Base-by-base conservation (phyloP, 2,888 invertebrate species). In the Periphyllus acericola region DNA sequence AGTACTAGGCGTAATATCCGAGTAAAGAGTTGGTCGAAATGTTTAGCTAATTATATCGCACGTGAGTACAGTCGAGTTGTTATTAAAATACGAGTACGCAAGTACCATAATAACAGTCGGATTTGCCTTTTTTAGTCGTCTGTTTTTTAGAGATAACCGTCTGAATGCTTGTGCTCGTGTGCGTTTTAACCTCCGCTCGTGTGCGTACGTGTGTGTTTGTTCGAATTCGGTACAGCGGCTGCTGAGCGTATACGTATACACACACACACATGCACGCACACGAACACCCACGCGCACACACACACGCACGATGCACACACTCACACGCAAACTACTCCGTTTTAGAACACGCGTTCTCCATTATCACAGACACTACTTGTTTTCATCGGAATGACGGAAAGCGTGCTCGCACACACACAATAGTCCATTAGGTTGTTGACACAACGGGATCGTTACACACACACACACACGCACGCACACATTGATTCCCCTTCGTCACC, bases 271-370 rank as follows among this genome's bases (percentile, higher is more conserved):
- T 9, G 29, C 52, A 76, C 46, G 4, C 19, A 11, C 21, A 55
- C 9, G 32, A 21, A 29, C 68, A 19, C 55, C 2, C 55, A 55
- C 55, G 9, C 52, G 29, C 60, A n/a, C n/a, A 80, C 60, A 80
- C 60, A 60, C 60, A 60, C 60, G 25, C 60, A 60, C 60, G 46
- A 25, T 25, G 60, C 60, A 25, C 60, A 25, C 21, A 21, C 60
- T 6, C 21, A 21, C 60, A 11, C 66, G 8, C 29, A 80, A 80
- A 80, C 66, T 52, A 72, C 72, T 52, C 17, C 17, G 72, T 74
- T 83, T 83, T n/a, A 25, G 76, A 76, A 84, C 84, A 84, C 60
- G 84, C 84, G 84, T 84, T 84, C 66, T 84, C 84, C 84, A 84
- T 84, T 84, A 84, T 83, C 83, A 55, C 55, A n/a, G 36, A 40